These are phyloP conservation scores for Pollenia angustigena DNA, from an alignment of 2,888 invertebrate species.

Conservation along the genomic window DNA sequence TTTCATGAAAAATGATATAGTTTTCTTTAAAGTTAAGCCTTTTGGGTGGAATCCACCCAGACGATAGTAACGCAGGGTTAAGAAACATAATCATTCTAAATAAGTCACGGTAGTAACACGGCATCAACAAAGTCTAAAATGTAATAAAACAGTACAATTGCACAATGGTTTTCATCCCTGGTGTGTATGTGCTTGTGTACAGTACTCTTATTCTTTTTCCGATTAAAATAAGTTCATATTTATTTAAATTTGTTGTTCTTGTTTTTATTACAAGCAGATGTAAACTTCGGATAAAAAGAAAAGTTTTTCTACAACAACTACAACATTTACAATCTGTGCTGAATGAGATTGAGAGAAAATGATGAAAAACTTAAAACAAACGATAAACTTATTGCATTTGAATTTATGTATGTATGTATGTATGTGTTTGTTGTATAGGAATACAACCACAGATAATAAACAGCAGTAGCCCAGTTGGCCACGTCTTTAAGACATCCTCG, in stretches of 20 bases:
- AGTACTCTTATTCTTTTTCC: background rate
- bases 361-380: conserved; percentile 43
- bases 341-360: background rate
- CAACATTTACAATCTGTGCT: background rate
- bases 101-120: too few relatives aligned
- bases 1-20: too few relatives aligned
- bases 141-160: too few relatives aligned
- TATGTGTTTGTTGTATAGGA: background rate
- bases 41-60: too few relatives aligned
- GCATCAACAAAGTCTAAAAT: too few relatives aligned
- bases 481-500: too few relatives aligned
- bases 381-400: conserved; percentile 27
- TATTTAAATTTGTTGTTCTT: conserved; percentile 8
- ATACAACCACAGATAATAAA: conserved; percentile 6
- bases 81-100: too few relatives aligned
- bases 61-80: too few relatives aligned
- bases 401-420: background rate
- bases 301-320: background rate
- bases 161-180: too few relatives aligned
- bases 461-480: too few relatives aligned
- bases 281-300: conserved; percentile 25
- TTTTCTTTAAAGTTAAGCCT: too few relatives aligned
- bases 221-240: conserved; percentile 17
- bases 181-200: background rate
- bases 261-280: conserved; percentile 20